These are phyloP conservation scores for Lasius platythorax DNA, from an alignment of 2,888 invertebrate genomes.

Conservation along the genomic window DNA sequence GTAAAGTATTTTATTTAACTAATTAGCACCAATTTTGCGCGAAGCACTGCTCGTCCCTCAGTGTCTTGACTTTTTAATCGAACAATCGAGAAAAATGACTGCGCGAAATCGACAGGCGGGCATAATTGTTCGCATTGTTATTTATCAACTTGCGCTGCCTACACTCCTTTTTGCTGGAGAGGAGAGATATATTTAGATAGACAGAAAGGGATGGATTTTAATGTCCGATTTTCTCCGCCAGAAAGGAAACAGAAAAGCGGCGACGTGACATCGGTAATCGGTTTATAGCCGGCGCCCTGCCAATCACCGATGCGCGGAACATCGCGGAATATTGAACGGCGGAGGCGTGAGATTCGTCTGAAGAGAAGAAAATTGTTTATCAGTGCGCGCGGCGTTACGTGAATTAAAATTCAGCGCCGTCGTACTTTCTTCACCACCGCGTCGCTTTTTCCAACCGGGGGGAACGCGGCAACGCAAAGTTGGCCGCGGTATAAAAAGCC, in stretches of 20 bases:
- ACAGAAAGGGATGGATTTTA: neutral
- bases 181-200: neutral
- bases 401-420: conserved; percentile 80
- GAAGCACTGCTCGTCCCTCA: neutral
- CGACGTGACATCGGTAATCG: conserved; percentile 66
- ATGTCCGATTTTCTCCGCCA: conserved; percentile 23
- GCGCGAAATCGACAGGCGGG: neutral
- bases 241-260: conserved; percentile 37
- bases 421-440: conserved; percentile 51
- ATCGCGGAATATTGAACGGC: conserved; percentile 75
- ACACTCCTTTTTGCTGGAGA: neutral
- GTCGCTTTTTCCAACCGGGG: conserved; percentile 41
- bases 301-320: conserved; percentile 72
- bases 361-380: conserved; percentile 79
- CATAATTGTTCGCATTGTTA: neutral
- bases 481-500: conserved; percentile 73
- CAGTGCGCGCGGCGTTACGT: conserved; percentile 57
- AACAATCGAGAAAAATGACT: conserved; percentile 8
- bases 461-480: conserved; percentile 42
- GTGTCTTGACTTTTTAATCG: neutral
- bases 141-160: conserved; percentile 8
- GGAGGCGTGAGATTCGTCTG: conserved; percentile 44
- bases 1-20: neutral
- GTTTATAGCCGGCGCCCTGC: conserved; percentile 71
- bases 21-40: neutral